phyloP scores from a whole-genome alignment of 1,140 invertebrate genomes.

The Pteromalus puparum region DNA sequence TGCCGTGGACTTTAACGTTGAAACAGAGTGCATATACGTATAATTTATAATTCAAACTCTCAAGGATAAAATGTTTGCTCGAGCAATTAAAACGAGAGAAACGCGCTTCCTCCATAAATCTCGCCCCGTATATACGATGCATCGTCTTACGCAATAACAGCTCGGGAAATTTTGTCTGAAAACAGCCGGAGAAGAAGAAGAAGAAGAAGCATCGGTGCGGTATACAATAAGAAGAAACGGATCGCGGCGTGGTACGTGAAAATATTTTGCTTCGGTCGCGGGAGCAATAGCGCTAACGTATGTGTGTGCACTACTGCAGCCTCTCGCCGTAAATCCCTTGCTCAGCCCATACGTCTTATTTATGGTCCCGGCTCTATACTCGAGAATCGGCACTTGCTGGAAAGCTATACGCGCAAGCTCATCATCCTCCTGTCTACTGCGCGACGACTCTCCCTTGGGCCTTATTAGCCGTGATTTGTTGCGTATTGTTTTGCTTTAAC shows the following conservation, averaged over 20 bases:
- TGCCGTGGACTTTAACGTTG: too few relatives aligned
- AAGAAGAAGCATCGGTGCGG: background rate
- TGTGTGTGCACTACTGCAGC: background rate
- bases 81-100: background rate
- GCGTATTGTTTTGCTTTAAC: constrained; percentile 38
- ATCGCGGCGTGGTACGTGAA: background rate
- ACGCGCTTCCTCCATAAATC: background rate
- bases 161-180: background rate
- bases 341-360: constrained; percentile 27
- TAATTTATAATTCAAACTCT: too few relatives aligned
- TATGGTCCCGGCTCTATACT: constrained; percentile 12
- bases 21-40: too few relatives aligned
- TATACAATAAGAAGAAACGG: too few relatives aligned
- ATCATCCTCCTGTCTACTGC: background rate
- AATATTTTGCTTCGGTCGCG: constrained; percentile 4
- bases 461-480: constrained; percentile 48
- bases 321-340: constrained; percentile 12
- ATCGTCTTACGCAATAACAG: background rate
- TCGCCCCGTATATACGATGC: too few relatives aligned
- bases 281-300: background rate
- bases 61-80: too few relatives aligned
- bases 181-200: background rate
- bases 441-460: background rate
- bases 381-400: background rate
- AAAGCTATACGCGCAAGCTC: background rate